These are phyloP conservation scores for Alosa sapidissima DNA, from an alignment of 2,797 vertebrate species.

Conservation along the genomic window DNA sequence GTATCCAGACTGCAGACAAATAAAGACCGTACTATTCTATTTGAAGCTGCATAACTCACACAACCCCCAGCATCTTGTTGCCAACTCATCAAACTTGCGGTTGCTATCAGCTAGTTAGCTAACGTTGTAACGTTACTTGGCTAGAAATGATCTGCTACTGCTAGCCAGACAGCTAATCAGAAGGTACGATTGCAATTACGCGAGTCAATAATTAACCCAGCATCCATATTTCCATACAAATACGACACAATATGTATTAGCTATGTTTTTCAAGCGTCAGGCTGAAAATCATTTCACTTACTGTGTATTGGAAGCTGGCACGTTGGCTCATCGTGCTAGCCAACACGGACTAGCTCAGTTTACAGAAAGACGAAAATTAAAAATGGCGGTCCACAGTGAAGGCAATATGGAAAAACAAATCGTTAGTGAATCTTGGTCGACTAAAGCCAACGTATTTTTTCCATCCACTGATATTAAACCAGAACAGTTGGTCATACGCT, in stretches of 20 bases:
- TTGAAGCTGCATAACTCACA: not conserved
- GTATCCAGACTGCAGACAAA: not conserved
- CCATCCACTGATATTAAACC: not conserved
- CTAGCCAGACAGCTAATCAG: not conserved
- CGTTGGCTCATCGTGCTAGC: not conserved
- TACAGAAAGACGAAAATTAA: slow-evolving; percentile 46
- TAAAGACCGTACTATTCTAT: not conserved
- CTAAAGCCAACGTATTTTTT: not conserved
- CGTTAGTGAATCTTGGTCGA: not conserved
- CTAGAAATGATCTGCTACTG: not conserved
- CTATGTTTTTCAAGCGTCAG: not conserved
- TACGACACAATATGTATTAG: not conserved
- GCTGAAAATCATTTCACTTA: not conserved
- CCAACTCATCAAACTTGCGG: slow-evolving; percentile 29
- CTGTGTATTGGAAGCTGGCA: not conserved
- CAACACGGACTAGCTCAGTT: not conserved
- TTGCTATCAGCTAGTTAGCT: slow-evolving; percentile 59
- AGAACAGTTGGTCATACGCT: not conserved
- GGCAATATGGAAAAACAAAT: slow-evolving; percentile 11
- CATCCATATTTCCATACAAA: not conserved
- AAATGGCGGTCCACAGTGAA: slow-evolving; percentile 54
- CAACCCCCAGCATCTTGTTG: not conserved
- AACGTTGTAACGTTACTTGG: slow-evolving; percentile 43
- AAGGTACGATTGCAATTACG: not conserved
- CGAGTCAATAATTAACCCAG: not conserved